These are phyloP conservation scores for Drosophila demipolita DNA, from an alignment of 2,888 invertebrate species.

Conservation along the genomic window DNA sequence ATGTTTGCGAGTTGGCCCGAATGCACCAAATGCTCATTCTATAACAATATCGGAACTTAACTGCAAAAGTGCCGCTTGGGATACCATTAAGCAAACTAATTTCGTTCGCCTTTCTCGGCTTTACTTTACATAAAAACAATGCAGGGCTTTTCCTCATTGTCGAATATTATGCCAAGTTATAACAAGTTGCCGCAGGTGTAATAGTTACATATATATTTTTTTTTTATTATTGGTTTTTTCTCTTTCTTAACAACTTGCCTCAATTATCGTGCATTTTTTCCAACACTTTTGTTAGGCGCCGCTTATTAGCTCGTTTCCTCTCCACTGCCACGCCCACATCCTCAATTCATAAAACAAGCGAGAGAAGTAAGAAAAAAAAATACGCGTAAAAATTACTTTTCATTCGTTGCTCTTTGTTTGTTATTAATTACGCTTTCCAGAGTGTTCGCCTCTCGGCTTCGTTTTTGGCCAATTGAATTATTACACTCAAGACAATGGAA, in stretches of 20 bases:
- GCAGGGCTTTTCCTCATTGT: conserved; percentile 17
- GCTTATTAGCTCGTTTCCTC: conserved; percentile 76
- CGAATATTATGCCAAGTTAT: conserved; percentile 15
- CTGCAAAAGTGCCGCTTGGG: conserved; percentile 29
- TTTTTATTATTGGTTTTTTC: conserved; percentile 21
- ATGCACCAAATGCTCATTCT: conserved; percentile 10
- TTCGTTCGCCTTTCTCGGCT: conserved; percentile 11
- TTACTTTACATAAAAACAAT: conserved; percentile 9
- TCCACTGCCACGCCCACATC: conserved; percentile 69
- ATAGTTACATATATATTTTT: conserved; percentile 13
- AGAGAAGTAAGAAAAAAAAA: background rate
- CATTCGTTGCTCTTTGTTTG: conserved; percentile 62
- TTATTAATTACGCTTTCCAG: conserved; percentile 72
- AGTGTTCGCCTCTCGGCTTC: conserved; percentile 52
- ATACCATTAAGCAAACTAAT: conserved; percentile 11
- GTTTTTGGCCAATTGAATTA: conserved; percentile 73
- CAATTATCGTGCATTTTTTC: conserved; percentile 48
- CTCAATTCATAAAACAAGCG: conserved; percentile 51
- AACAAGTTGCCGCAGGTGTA: conserved; percentile 28
- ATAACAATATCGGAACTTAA: conserved; percentile 30
- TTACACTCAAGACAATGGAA: conserved; percentile 63
- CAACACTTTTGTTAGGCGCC: conserved; percentile 72
- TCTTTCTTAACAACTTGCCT: conserved; percentile 40
- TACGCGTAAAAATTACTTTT: conserved; percentile 62
- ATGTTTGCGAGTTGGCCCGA: conserved; percentile 16